Evolutionary conservation across 2,888 invertebrate genomes (phyloP).

Genomic region (Steinernema scapterisci): DNA sequence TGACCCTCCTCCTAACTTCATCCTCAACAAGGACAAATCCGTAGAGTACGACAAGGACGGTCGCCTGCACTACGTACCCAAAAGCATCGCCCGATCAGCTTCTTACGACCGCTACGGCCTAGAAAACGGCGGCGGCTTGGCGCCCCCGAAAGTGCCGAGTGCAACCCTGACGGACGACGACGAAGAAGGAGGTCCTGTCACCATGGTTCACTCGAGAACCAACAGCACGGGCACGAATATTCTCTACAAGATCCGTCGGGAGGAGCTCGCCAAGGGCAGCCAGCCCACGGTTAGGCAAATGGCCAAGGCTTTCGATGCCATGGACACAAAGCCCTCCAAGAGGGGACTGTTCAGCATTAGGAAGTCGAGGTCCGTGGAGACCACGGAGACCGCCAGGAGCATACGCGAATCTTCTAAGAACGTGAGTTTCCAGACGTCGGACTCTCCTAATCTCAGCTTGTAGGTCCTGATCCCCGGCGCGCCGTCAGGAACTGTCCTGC

Average conservation of each 20-base stretch:
- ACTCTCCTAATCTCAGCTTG: constrained; percentile 4
- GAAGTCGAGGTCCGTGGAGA: constrained; percentile 65
- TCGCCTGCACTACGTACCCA: constrained; percentile 52
- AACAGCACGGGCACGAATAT: constrained; percentile 60
- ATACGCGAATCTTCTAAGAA: constrained; percentile 20
- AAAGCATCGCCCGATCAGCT: constrained; percentile 40
- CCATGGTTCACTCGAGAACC: constrained; percentile 30
- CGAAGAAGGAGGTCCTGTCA: constrained; percentile 26
- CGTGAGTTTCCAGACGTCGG: not conserved
- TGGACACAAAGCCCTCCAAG: constrained; percentile 48
- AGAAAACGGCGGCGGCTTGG: not conserved
- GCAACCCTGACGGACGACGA: constrained; percentile 37
- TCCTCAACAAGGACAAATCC: constrained; percentile 48
- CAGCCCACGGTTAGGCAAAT: constrained; percentile 61
- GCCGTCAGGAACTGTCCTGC: constrained; percentile 1
- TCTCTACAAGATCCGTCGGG: constrained; percentile 62
- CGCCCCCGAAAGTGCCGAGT: not conserved
- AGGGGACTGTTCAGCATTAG: constrained; percentile 62
- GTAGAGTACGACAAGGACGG: constrained; percentile 57
- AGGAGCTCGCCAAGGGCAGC: constrained; percentile 64
- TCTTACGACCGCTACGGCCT: constrained; percentile 43
- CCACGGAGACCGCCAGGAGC: constrained; percentile 35
- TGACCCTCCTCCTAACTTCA: constrained; percentile 61
- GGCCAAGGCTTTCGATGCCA: constrained; percentile 60
- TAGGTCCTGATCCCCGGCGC: constrained; percentile 16